Evolutionary conservation across 2,113 vertebrate species (phyloP).

Genomic region (Carollia perspicillata): DNA sequence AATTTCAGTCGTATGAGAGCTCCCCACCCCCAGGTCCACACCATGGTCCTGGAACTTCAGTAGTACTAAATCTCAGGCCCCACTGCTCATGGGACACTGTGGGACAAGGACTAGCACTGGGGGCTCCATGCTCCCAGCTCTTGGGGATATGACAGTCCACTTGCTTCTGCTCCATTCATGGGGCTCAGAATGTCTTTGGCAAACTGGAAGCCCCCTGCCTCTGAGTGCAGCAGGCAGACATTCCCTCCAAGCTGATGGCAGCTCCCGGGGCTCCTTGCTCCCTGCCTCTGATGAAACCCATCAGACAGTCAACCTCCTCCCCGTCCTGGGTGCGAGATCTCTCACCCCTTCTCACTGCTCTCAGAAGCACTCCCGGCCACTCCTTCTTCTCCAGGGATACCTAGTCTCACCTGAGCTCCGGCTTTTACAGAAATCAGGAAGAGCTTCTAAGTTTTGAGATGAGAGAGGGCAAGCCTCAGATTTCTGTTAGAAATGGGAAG

Average conservation of each 20-base stretch:
- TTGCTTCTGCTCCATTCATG: neutral
- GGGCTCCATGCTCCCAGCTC: fast-evolving
- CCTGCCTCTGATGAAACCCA: fast-evolving
- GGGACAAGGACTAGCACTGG: fast-evolving
- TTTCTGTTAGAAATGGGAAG: neutral
- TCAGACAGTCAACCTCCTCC: neutral
- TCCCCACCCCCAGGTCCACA: neutral
- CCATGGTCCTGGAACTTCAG: neutral
- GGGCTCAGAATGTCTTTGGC: neutral
- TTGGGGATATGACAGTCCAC: neutral
- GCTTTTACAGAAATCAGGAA: neutral
- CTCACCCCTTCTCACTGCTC: too few relatives aligned
- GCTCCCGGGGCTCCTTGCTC: fast-evolving
- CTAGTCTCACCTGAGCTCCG: neutral
- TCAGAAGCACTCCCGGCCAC: neutral
- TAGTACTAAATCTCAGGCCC: neutral
- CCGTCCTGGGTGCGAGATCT: too few relatives aligned
- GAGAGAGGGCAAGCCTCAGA: neutral
- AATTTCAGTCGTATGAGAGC: neutral
- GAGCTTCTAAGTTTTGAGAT: neutral
- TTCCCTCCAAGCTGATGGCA: neutral
- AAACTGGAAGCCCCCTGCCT: neutral
- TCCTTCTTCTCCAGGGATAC: neutral
- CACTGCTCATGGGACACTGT: neutral
- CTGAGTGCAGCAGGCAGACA: too few relatives aligned